Base-by-base conservation (phyloP, 1,140 invertebrate species). In the Drosophila sp. region DNA sequence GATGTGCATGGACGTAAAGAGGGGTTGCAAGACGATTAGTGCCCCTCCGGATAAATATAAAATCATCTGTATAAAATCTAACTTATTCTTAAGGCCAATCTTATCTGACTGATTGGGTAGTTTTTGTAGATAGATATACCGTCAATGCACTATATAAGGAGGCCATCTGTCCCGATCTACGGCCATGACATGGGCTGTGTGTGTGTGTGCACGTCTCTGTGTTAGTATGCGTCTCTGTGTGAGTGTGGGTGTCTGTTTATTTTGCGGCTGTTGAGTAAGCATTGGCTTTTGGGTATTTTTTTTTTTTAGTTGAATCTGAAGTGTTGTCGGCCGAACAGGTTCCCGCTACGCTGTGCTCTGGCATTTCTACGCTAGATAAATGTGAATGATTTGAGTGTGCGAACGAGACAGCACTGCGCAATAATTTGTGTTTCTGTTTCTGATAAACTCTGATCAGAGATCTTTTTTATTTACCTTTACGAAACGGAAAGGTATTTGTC, bases 211-310 rank as follows among this genome's bases (percentile, higher is more conserved):
- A 17, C 17, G 17, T 17, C 17, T 17, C 17, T 17, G 17, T 17
- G 17, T 17, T 17, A 17, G 17, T 17, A 47, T 47, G 25, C 38
- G 58, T 41, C n/a, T 65, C 32, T 62, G 32, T 58, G 55, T 33
- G 68, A 23, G 57, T 41, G 56, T 32, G 35, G 17, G 17, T 17
- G 60, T 64, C 55, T 79, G 76, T 74, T 74, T 80, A 71, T 76
- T 56, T 77, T 73, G 70, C 67, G 65, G 66, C 47, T 79, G 71
- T 75, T 71, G 69, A 80, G 63, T 79, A 79, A 74, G 66, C 71
- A 63, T 80, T 75, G 70, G 60, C 66, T 71, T 70, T 80, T 41
- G 66, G 50, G 60, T 67, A 70, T 80, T 38, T 38, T 38, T 8
- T 17, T 38, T 11, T 38, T 80, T 80, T 69, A 80, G 78, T 80